phyloP scores from a whole-genome alignment of 2,888 invertebrate genomes.

The Morpho deidamia region DNA sequence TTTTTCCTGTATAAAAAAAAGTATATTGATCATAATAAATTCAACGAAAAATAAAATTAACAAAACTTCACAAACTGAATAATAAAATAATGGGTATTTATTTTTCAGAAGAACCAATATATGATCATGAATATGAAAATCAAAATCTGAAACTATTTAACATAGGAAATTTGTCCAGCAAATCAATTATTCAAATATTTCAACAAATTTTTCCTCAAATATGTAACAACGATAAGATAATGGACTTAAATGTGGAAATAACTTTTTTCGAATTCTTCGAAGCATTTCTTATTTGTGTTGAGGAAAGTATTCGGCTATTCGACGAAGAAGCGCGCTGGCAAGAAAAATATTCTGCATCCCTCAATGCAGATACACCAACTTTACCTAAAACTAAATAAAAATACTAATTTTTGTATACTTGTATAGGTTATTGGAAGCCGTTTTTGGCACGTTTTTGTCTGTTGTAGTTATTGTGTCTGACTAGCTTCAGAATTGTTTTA shows the following conservation, averaged over 20 bases:
- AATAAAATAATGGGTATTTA: background rate
- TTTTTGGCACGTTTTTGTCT: too few relatives aligned
- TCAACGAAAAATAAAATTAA: too few relatives aligned
- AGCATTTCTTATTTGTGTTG: conserved; percentile 63
- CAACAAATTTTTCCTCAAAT: conserved; percentile 69
- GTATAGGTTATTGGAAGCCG: too few relatives aligned
- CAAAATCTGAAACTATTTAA: conserved; percentile 46
- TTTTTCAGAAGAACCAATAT: conserved; percentile 36
- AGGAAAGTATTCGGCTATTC: conserved; percentile 51
- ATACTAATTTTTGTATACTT: too few relatives aligned
- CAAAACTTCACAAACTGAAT: too few relatives aligned
- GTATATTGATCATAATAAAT: too few relatives aligned
- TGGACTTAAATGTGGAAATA: conserved; percentile 70
- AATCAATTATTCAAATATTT: conserved; percentile 49
- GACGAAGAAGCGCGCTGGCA: conserved; percentile 24
- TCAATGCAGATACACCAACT: conserved; percentile 1
- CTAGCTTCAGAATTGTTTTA: too few relatives aligned
- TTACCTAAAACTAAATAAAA: conserved; percentile 8
- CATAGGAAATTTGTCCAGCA: conserved; percentile 53
- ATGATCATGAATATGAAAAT: conserved; percentile 17
- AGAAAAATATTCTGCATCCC: conserved; percentile 1
- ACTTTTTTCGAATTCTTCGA: conserved; percentile 81
- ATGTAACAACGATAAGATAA: conserved; percentile 43
- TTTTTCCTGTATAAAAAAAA: too few relatives aligned
- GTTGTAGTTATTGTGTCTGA: too few relatives aligned